Conservation (phyloP, 2,888 invertebrate species). For the Erebia epiphron region DNA sequence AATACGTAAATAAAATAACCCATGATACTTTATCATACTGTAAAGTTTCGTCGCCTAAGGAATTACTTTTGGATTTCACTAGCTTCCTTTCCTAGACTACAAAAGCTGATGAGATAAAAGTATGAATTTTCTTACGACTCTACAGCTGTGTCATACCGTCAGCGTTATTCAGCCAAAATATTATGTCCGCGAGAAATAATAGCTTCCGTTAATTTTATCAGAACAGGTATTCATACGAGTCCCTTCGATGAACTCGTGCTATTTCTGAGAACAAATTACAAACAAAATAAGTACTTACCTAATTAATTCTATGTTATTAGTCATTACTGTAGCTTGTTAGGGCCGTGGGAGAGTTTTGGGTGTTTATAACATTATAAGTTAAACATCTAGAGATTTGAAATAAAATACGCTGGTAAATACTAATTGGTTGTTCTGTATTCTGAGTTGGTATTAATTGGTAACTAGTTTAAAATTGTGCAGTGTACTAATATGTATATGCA, state of each 20-base stretch:
- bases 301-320: neutral
- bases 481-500: no score
- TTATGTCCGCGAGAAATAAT: neutral
- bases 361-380: neutral
- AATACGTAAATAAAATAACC: no score
- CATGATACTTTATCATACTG: no score
- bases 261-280: conserved; percentile 13
- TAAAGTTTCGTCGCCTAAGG: no score
- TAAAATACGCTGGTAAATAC: no score
- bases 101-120: no score
- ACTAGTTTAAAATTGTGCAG: no score
- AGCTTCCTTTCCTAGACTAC: no score
- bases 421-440: no score
- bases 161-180: conserved; percentile 7
- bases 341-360: conserved; percentile 13
- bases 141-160: neutral
- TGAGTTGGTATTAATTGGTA: no score
- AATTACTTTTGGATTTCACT: no score
- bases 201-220: conserved; percentile 11
- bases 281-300: conserved; percentile 11
- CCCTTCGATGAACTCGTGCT: neutral
- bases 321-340: conserved; percentile 7
- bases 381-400: no score
- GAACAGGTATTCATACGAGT: neutral
- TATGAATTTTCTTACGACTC: neutral